Conservation (phyloP, 2,888 invertebrate genomes). For the Chaetogeoica ovagalla region DNA sequence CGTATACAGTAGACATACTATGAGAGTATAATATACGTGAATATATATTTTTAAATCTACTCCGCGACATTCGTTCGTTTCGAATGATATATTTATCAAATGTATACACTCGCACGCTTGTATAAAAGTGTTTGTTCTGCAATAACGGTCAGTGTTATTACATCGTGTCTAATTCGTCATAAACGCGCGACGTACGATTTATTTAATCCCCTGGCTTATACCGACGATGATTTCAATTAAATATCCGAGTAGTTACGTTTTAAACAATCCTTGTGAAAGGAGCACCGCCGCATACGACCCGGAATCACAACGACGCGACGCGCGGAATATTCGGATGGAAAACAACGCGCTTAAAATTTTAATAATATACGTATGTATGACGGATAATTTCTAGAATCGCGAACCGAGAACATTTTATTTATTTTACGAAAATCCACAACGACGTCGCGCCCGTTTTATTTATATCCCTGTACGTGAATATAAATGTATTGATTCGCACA, state of each 20-base stretch:
- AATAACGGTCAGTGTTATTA: background rate
- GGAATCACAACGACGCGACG: background rate
- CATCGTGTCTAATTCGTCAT: conserved; percentile 29
- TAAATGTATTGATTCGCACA: no score
- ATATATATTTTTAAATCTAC: background rate
- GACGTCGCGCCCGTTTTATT: background rate
- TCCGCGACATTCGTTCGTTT: background rate
- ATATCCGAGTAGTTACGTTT: conserved; percentile 15
- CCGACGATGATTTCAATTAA: conserved; percentile 29
- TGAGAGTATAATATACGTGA: no score
- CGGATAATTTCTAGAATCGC: background rate
- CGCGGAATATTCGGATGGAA: conserved; percentile 13
- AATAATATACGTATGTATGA: background rate
- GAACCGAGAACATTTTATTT: background rate
- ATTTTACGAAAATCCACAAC: background rate
- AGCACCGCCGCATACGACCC: background rate
- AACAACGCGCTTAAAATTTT: conserved; percentile 1
- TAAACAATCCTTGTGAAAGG: background rate
- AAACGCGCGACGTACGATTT: conserved; percentile 18
- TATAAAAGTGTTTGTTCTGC: background rate
- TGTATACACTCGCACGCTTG: background rate
- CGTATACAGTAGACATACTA: background rate
- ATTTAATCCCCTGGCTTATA: conserved; percentile 14
- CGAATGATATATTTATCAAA: background rate
- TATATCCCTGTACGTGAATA: background rate